Conservation (phyloP, 2,888 invertebrate genomes). For the Papilio elwesi region DNA sequence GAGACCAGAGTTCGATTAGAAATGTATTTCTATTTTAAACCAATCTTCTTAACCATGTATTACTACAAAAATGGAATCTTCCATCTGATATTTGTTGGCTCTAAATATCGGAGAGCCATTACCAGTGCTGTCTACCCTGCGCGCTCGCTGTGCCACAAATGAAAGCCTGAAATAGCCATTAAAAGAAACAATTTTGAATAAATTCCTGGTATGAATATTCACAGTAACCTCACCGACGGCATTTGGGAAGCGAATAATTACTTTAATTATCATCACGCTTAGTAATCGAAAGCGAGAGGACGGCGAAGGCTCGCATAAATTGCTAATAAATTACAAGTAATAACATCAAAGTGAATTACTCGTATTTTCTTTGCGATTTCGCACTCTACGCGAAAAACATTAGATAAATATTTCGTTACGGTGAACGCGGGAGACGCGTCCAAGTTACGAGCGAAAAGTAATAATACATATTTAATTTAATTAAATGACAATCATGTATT, state of each 20-base stretch:
- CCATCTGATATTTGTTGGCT: no score
- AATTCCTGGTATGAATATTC: slow-evolving; percentile 11
- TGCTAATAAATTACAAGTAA: slow-evolving; percentile 51
- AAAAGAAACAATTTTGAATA: neutral
- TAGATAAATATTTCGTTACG: slow-evolving; percentile 35
- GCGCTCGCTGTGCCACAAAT: no score
- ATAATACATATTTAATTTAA: no score
- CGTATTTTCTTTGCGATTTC: slow-evolving; percentile 56
- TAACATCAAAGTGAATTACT: slow-evolving; percentile 51
- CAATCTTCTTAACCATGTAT: no score
- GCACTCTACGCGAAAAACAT: slow-evolving; percentile 41
- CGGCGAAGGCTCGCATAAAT: slow-evolving; percentile 43
- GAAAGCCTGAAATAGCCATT: no score
- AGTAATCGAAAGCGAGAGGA: slow-evolving; percentile 17
- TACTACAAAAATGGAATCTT: no score
- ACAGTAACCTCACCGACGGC: slow-evolving; percentile 3
- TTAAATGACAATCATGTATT: no score
- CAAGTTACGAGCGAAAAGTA: slow-evolving; percentile 7
- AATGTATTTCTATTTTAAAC: no score
- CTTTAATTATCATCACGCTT: slow-evolving; percentile 26
- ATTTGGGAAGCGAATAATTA: slow-evolving; percentile 15
- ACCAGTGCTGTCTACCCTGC: no score
- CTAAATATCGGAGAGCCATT: no score
- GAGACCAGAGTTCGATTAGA: no score
- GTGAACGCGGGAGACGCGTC: neutral